Conservation (phyloP, 2,888 invertebrate genomes). For the Drosophila borealis region DNA sequence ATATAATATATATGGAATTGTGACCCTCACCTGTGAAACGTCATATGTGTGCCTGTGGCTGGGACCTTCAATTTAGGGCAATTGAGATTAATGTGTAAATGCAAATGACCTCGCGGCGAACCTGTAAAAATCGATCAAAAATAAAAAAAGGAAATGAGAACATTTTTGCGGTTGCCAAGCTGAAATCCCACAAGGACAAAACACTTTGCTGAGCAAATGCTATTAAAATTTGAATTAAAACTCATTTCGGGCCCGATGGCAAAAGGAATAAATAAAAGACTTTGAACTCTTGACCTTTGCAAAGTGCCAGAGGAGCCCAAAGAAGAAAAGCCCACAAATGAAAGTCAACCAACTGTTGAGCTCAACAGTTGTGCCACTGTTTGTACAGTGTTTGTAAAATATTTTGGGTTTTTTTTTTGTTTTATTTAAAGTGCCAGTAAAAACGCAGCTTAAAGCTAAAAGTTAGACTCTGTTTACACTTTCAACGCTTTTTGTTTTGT, state of each 20-base stretch:
- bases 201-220: neutral
- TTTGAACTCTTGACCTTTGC: constrained; percentile 14
- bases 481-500: constrained; percentile 68
- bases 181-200: constrained; percentile 9
- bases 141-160: neutral
- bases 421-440: constrained; percentile 82
- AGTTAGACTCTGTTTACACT: constrained; percentile 80
- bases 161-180: neutral
- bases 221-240: constrained; percentile 29
- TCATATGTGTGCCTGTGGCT: neutral
- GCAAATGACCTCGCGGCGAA: constrained; percentile 1
- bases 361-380: constrained; percentile 9
- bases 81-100: neutral
- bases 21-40: neutral
- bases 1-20: neutral
- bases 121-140: neutral
- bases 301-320: neutral
- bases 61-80: neutral
- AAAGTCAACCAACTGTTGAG: neutral
- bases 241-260: constrained; percentile 12
- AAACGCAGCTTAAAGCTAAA: constrained; percentile 82
- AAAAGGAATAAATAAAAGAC: constrained; percentile 1
- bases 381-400: constrained; percentile 51
- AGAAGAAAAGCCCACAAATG: no score
- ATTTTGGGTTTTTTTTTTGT: constrained; percentile 61